phyloP scores from a whole-genome alignment of 2,888 invertebrate species.

The Dryobotodes eremita region DNA sequence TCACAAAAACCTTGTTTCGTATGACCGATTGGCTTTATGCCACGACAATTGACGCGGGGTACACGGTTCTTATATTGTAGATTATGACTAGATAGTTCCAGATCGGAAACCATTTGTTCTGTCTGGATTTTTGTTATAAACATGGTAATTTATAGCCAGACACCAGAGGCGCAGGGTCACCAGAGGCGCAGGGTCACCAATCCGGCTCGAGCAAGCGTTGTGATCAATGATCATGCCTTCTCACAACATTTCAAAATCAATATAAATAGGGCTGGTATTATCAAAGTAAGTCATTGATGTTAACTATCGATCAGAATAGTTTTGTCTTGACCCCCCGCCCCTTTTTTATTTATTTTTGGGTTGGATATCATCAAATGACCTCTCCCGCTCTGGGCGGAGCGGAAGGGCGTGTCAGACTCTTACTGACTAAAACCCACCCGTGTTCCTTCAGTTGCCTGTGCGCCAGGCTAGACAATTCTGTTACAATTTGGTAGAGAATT shows the following conservation, averaged over 20 bases:
- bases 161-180: background rate
- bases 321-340: too few relatives aligned
- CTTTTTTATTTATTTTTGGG: too few relatives aligned
- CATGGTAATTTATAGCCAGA: background rate
- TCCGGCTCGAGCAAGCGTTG: background rate
- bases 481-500: background rate
- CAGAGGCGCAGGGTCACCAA: too few relatives aligned
- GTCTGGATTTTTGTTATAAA: constrained; percentile 4
- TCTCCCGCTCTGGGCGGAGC: too few relatives aligned
- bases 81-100: constrained; percentile 9
- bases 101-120: constrained; percentile 11
- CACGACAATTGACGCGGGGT: constrained; percentile 3
- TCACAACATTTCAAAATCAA: background rate
- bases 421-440: too few relatives aligned
- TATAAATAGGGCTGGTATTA: too few relatives aligned
- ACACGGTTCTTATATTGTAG: background rate
- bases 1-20: background rate
- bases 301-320: background rate
- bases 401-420: too few relatives aligned
- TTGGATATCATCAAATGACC: too few relatives aligned
- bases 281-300: background rate
- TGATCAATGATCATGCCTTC: background rate
- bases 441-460: too few relatives aligned
- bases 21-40: constrained; percentile 26
- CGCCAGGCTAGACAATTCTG: background rate